Evolutionary conservation across 2,888 invertebrate genomes (phyloP), one percentile per base, ranked within the genome.

Genomic region (Athetis lepigone): DNA sequence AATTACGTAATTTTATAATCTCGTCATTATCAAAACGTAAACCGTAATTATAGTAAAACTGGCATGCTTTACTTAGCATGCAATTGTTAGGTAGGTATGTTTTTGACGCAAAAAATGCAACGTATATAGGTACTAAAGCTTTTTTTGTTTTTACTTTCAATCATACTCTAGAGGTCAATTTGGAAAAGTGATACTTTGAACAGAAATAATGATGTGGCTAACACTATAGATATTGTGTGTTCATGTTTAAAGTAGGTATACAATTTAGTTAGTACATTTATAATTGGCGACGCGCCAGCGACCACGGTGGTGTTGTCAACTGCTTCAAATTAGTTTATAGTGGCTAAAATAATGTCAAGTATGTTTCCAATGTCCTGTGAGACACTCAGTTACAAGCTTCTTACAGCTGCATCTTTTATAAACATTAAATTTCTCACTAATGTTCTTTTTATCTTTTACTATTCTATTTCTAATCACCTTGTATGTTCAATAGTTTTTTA

Each of bases 281-380:
- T 85, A 84, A 89, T 88, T 93, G 93, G 93, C 88, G 66, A 4
- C 64, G 50, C 62, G 89, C 92, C 93, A 93, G 79, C 40, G 64
- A 33, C 70, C 70, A 78, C 42, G 64, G 33, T 70, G 70, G 68
- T 77, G 80, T 81, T 87, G 87, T 85, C 87, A 86, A 86, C 84
- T 81, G 83, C 68, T 80, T 88, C 84, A 89, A 85, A 91, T 91
- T 89, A 84, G 82, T 89, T 87, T 82, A 85, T 66, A 75, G 70
- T 65, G 61, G 54, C 62, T 52, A 65, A 74, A 76, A 82, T 84
- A 83, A 82, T 83, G 83, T 85, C 78, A 80, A 85, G 79, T 81
- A 75, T 79, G 77, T 77, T 63, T 75, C 60, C 73, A 74, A 51
- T 68, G 56, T 50, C 59, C 75, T 68, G 70, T 52, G 58, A 55